Evolutionary conservation across 2,888 invertebrate genomes (phyloP), one percentile per base, ranked within the genome.

Genomic region (Panzeria rudis): DNA sequence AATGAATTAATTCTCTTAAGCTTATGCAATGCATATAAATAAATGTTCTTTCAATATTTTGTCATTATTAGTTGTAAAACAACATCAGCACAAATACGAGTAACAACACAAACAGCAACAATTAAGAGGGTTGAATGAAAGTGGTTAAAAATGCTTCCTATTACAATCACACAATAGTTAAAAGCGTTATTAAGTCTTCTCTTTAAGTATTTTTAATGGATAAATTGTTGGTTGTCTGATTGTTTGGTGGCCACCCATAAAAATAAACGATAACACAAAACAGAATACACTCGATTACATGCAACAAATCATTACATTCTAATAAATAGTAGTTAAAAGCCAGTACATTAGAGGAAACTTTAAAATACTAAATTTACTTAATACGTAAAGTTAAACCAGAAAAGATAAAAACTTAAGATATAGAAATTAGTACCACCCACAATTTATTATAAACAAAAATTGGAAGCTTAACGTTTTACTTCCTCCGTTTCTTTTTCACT

Each of bases 191-290:
- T 50, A 62, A 68, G 61, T 52, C 25, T 54, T 52, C 20, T 11
- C 62, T 44, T n/a, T 47, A 68, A 61, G 25, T 50, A 20, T 54
- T 54, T 29, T 68, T 25, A 61, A 62, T 71, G 54, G 56, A 20
- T 20, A 56, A 76, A 77, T 29, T 62, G 38, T 54, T 54, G 59
- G 32, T 38, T 35, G 59, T 35, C n/a, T 54, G 38, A 11, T 59
- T 44, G 41, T 56, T 35, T 23, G 17, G 54, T 62, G 68, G 77
- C 38, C 81, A 47, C 17, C 72, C 64, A 61, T 73, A 75, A 78
- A 82, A 82, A 44, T 71, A 71, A 79, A 59, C 15, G 73, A 59
- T 82, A 78, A 64, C 56, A 52, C 71, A 25, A 25, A 80, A 71
- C 6, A 50, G 9, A 75, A 35, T 2, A 15, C 17, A 59, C 66